Evolutionary conservation across 2,797 vertebrate species (phyloP).

Genomic region (Cynopterus sphinx): DNA sequence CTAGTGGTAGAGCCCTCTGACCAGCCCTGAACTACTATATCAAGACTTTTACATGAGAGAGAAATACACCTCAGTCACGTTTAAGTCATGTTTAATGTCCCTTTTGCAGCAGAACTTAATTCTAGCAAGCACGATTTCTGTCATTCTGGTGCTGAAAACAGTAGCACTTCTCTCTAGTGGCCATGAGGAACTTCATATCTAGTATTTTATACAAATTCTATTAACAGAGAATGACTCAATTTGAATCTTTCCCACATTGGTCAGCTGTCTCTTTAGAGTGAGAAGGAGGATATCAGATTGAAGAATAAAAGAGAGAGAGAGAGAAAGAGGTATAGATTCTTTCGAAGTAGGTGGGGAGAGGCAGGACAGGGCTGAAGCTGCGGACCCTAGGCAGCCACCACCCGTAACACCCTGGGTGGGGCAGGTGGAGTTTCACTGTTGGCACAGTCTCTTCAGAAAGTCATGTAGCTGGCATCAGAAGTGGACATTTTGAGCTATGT

Average conservation of each 20-base stretch:
- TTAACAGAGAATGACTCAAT: neutral
- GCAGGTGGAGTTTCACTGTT: too few species aligned
- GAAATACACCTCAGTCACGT: neutral
- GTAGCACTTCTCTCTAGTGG: neutral
- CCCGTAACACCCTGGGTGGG: neutral
- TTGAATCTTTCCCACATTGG: neutral
- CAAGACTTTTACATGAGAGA: neutral
- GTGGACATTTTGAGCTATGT: neutral
- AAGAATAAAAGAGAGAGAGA: neutral
- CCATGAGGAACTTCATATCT: neutral
- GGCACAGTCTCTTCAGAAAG: neutral
- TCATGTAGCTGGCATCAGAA: neutral
- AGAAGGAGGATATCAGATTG: neutral
- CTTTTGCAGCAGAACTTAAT: neutral
- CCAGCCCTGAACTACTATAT: neutral
- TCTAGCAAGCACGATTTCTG: neutral
- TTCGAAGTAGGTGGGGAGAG: neutral
- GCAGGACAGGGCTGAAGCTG: neutral
- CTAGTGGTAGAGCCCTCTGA: neutral
- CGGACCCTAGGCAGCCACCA: neutral
- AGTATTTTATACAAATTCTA: neutral
- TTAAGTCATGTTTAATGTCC: neutral
- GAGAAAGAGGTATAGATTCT: neutral
- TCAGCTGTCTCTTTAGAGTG: neutral
- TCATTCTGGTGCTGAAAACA: neutral